phyloP scores from a whole-genome alignment of 2,888 invertebrate genomes.

The Andrena haemorrhoa region DNA sequence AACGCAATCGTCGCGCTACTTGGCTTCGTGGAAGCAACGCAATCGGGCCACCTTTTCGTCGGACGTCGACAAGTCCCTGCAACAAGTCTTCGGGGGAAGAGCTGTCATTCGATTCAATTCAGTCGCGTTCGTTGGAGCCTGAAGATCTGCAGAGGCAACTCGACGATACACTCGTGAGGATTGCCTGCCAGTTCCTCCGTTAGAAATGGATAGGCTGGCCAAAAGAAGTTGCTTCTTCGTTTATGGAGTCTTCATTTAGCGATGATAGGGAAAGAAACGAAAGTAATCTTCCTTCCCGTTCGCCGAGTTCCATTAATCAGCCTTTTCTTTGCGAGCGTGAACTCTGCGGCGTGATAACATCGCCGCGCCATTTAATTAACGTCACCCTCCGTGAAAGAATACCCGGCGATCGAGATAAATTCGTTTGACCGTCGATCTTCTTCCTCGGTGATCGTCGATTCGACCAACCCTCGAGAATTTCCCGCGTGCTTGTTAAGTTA shows the following conservation, averaged over 20 bases:
- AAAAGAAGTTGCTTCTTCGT: slow-evolving; percentile 18
- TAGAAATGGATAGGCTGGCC: not conserved
- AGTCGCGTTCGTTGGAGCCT: too few relatives aligned
- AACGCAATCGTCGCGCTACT: slow-evolving; percentile 24
- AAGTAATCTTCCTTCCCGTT: slow-evolving; percentile 64
- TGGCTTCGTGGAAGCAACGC: not conserved
- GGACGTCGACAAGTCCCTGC: too few relatives aligned
- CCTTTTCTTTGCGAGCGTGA: slow-evolving; percentile 66
- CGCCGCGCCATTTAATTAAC: slow-evolving; percentile 74
- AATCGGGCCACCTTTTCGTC: not conserved
- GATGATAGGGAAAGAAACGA: slow-evolving; percentile 31
- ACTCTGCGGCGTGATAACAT: slow-evolving; percentile 68
- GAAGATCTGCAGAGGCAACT: too few relatives aligned
- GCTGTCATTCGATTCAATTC: too few relatives aligned
- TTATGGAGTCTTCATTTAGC: slow-evolving; percentile 61
- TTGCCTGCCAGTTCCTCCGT: not conserved
- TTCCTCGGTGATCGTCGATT: slow-evolving; percentile 1
- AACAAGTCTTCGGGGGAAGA: too few relatives aligned
- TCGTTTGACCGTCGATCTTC: slow-evolving; percentile 45
- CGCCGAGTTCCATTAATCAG: slow-evolving; percentile 70
- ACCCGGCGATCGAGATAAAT: slow-evolving; percentile 65
- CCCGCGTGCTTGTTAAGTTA: not conserved
- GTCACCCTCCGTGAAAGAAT: slow-evolving; percentile 64
- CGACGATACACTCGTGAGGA: not conserved
- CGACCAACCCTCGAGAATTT: not conserved